Base-by-base conservation (phyloP, 2,113 vertebrate species). In the Ellobius talpinus region DNA sequence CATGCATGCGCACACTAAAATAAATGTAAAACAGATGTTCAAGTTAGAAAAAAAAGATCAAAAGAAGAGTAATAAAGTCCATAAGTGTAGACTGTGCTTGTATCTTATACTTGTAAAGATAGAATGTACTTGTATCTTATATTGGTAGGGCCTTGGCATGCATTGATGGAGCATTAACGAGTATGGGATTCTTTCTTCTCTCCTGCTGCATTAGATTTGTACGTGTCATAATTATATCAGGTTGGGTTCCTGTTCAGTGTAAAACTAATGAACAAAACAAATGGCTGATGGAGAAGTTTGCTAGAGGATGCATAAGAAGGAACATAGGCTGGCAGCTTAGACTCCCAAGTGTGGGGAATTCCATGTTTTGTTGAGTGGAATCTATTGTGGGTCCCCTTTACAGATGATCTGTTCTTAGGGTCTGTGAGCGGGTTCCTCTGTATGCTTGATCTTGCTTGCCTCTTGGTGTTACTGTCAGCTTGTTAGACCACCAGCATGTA, bases 181-280 rank as follows among this genome's bases (percentile, higher is more conserved):
- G 39, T 77, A 55, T 26, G 47, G 79, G 61, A 72, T 85, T 85
- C 68, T 91, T 33, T 87, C 26, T 96, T 45, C 68, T 73, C 14
- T 79, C 61, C 39, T 7, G 55, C 42, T 87, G 45, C 36, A 13
- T 10, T 66, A 87, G 81, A 74, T 45, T 65, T 47, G 23, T 10
- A 42, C 7, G 26, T 95, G 68, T 81, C 10, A 1, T 87, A 52
- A 52, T 88, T 66, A 26, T 89, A 24, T 42, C 86, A 92, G 90
- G 68, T 82, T 95, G 55, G 63, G 26, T 10, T 68, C 70, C 77
- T 86, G 39, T 52, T 89, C 21, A 17, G 0, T 65, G 55, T 61
- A 96, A 91, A 61, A 14, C 79, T 61, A 89, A 84, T 90, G 86
- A 95, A 92, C 39, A 81, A 86, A 93, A 79, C 72, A 95, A 93